A percentile compares a stretch with the other conserved stretches of the same genome.
Conservation (phyloP, 2,113 vertebrate species). For the Epinephelus moara region DNA sequence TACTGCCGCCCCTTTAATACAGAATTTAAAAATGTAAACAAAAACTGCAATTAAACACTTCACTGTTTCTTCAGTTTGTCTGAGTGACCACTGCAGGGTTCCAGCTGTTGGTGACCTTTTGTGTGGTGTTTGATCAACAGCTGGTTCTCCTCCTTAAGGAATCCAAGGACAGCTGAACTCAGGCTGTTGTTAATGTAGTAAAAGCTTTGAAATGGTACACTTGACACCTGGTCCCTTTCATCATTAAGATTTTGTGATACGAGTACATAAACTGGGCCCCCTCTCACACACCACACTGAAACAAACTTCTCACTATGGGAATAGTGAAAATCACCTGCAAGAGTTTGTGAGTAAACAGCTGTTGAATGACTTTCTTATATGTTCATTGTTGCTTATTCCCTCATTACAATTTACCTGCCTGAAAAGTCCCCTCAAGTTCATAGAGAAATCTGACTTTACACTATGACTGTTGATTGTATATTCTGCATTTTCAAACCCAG, state of each 20-base stretch:
- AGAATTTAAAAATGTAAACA: neutral
- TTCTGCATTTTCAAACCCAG: neutral
- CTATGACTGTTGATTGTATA: neutral
- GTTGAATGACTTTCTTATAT: neutral
- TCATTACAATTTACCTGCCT: neutral
- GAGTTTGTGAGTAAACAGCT: neutral
- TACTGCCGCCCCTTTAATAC: no score
- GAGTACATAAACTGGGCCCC: neutral
- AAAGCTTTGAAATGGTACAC: slow-evolving; percentile 12
- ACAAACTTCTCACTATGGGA: neutral
- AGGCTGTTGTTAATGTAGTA: neutral
- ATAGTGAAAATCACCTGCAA: neutral
- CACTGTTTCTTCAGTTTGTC: neutral
- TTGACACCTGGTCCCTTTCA: neutral
- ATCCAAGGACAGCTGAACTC: neutral
- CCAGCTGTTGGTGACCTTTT: neutral
- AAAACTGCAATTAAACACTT: neutral
- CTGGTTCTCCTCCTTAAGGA: neutral
- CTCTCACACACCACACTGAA: neutral
- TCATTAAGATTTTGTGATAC: neutral
- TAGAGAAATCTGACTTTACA: neutral
- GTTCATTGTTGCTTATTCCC: neutral
- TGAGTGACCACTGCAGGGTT: neutral
- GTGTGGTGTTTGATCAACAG: slow-evolving; percentile 4
- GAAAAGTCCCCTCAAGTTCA: neutral